Evolutionary conservation across 1,140 invertebrate genomes (phyloP).

Genomic region (Cataglyphis hispanica): DNA sequence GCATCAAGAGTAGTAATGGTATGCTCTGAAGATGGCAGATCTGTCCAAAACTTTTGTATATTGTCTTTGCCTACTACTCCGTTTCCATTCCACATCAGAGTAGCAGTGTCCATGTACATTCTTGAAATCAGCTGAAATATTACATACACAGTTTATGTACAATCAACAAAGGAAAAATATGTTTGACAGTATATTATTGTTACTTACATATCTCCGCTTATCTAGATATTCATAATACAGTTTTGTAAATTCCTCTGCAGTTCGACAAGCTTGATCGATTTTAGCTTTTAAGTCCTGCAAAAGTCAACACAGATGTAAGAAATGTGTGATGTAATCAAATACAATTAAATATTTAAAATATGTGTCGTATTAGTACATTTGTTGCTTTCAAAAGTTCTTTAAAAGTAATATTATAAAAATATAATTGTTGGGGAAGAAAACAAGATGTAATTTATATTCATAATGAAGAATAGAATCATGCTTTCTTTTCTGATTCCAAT

Average conservation of each 20-base stretch:
- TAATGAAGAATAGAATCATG: too few species aligned
- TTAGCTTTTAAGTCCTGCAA: constrained; percentile 86
- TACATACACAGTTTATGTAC: neutral
- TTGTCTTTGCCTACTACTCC: constrained; percentile 90
- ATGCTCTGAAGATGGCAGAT: constrained; percentile 91
- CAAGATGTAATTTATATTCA: too few species aligned
- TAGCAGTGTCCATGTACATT: constrained; percentile 92
- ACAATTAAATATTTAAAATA: constrained; percentile 25
- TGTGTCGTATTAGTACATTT: neutral
- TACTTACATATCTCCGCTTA: constrained; percentile 92
- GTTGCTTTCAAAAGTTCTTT: constrained; percentile 8
- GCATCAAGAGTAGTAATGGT: constrained; percentile 91
- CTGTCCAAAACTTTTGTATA: constrained; percentile 93
- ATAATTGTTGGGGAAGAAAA: constrained; percentile 26
- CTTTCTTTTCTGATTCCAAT: too few species aligned
- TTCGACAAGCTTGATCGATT: constrained; percentile 91
- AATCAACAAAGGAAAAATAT: neutral
- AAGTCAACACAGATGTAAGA: constrained; percentile 60
- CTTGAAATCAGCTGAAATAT: constrained; percentile 90
- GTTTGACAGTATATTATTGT: constrained; percentile 45
- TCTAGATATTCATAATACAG: constrained; percentile 94
- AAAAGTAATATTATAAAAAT: constrained; percentile 35
- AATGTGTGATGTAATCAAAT: constrained; percentile 25
- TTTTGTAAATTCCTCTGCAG: constrained; percentile 93
- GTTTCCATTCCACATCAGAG: constrained; percentile 95